These are phyloP conservation scores for Acanthopagrus latus DNA, from an alignment of 2,797 vertebrate genomes.

Conservation along the genomic window DNA sequence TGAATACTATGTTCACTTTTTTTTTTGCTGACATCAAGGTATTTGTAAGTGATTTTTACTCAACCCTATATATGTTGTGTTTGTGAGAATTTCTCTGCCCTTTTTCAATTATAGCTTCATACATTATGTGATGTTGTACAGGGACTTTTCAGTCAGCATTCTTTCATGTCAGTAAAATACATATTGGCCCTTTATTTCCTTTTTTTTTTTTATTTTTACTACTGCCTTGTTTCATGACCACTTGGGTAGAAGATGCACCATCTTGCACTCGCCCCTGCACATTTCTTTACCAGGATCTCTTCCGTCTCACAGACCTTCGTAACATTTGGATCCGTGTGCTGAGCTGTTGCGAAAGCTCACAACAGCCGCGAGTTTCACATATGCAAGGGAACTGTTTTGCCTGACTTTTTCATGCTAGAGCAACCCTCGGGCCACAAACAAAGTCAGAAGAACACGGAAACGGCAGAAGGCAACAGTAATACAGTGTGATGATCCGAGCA, in stretches of 20 bases:
- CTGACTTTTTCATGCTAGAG: constrained; percentile 15
- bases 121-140: background rate
- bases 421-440: background rate
- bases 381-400: constrained; percentile 1
- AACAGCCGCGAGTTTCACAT: constrained; percentile 2
- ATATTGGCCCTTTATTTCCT: background rate
- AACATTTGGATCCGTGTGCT: background rate
- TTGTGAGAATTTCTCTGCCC: no score
- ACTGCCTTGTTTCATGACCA: background rate
- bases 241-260: background rate
- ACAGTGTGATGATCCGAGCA: background rate
- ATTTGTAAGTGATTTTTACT: constrained; percentile 3
- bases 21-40: background rate
- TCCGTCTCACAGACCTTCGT: background rate
- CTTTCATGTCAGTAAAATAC: background rate
- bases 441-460: background rate
- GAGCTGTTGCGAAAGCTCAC: background rate
- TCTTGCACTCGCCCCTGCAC: background rate
- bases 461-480: background rate
- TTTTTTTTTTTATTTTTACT: no score
- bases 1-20: background rate
- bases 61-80: background rate
- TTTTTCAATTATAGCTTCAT: no score
- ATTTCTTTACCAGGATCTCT: background rate
- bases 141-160: background rate